These are phyloP conservation scores for Heliconius ethilla DNA, from an alignment of 2,888 invertebrate genomes.

Conservation along the genomic window DNA sequence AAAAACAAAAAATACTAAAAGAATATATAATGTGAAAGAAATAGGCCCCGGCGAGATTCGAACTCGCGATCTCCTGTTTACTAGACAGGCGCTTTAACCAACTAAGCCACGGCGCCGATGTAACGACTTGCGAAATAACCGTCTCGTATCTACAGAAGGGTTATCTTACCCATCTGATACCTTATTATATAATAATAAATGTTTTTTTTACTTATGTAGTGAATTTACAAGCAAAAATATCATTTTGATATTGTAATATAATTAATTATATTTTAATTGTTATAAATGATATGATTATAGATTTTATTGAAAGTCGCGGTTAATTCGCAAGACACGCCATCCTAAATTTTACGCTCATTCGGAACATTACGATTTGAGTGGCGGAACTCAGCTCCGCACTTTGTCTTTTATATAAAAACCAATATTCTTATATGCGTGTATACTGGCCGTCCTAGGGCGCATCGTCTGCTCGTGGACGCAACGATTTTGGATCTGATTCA, in stretches of 20 bases:
- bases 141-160: neutral
- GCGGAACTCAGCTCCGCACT: neutral
- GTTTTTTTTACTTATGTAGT: neutral
- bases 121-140: constrained; percentile 25
- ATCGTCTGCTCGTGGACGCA: too few relatives aligned
- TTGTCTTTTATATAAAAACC: neutral
- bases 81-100: constrained; percentile 85
- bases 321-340: neutral
- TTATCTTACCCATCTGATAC: constrained; percentile 33
- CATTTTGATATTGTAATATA: neutral
- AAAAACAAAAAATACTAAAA: constrained; percentile 1
- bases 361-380: neutral
- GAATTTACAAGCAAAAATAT: neutral
- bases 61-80: constrained; percentile 80
- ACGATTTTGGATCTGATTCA: too few relatives aligned
- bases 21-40: neutral
- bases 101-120: constrained; percentile 86
- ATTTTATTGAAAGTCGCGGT: neutral
- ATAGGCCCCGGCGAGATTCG: constrained; percentile 78
- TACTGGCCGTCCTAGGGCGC: too few relatives aligned
- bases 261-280: neutral
- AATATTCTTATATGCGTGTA: too few relatives aligned
- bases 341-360: too few relatives aligned
- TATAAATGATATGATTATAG: neutral
- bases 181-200: neutral